These are phyloP conservation scores for Catostomus latipinnis DNA, from an alignment of 2,797 vertebrate genomes.

Conservation along the genomic window DNA sequence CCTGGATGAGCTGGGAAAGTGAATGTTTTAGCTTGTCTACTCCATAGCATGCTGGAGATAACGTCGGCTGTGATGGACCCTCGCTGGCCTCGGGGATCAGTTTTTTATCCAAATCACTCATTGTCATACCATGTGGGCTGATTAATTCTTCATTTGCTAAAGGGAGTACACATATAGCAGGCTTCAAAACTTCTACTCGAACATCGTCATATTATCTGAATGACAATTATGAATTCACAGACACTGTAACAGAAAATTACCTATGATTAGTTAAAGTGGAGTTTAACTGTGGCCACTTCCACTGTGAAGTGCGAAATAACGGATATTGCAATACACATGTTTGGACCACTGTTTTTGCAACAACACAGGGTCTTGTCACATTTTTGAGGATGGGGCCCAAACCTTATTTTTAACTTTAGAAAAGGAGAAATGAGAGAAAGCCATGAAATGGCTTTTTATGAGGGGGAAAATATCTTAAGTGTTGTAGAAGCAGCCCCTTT, in stretches of 20 bases:
- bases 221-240: background rate
- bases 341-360: conserved; percentile 27
- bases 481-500: conserved; percentile 43
- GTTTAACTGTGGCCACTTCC: background rate
- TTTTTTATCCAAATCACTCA: conserved; percentile 6
- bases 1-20: conserved; percentile 47
- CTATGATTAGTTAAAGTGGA: background rate
- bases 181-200: conserved; percentile 39
- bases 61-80: background rate
- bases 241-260: background rate
- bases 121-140: conserved; percentile 31
- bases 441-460: conserved; percentile 7
- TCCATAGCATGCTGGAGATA: conserved; percentile 31
- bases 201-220: background rate
- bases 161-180: conserved; percentile 54
- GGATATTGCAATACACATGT: background rate
- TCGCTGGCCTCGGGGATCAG: background rate
- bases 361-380: conserved; percentile 25
- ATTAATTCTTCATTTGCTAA: conserved; percentile 45
- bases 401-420: conserved; percentile 41
- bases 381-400: conserved; percentile 30
- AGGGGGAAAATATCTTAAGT: conserved; percentile 45
- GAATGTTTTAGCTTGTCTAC: conserved; percentile 29
- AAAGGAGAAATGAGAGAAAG: conserved; percentile 55
- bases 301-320: background rate